Conservation (phyloP, 2,113 vertebrate species). For the Oreochromis niloticus region DNA sequence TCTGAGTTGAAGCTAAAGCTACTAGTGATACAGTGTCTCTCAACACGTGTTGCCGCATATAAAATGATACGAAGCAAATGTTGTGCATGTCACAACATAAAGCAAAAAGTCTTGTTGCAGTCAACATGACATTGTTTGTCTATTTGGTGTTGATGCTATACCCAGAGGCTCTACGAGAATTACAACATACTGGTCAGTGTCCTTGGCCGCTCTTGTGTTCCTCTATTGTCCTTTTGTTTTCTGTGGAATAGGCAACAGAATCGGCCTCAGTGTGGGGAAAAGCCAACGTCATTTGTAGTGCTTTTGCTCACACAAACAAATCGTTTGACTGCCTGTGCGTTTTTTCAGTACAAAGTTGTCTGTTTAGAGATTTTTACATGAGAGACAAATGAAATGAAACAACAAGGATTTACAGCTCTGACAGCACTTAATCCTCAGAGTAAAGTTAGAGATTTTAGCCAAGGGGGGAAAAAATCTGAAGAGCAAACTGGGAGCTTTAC, state of each 20-base stretch:
- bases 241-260: conserved; percentile 10
- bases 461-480: not conserved
- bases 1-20: not conserved
- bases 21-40: not conserved
- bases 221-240: conserved; percentile 32
- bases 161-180: not conserved
- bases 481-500: not conserved
- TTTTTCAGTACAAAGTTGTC: not conserved
- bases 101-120: not conserved
- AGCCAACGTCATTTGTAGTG: not conserved
- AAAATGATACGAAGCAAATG: not conserved
- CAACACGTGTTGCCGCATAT: not conserved
- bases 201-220: not conserved
- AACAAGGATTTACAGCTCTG: not conserved
- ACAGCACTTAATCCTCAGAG: not conserved
- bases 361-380: not conserved
- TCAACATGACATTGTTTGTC: not conserved
- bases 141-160: not conserved
- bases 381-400: not conserved
- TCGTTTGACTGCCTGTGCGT: not conserved
- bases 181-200: not conserved
- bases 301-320: conserved; percentile 3
- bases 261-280: not conserved
- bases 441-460: not conserved
- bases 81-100: not conserved